Conservation (phyloP, 2,113 vertebrate species). For the Limanda limanda region DNA sequence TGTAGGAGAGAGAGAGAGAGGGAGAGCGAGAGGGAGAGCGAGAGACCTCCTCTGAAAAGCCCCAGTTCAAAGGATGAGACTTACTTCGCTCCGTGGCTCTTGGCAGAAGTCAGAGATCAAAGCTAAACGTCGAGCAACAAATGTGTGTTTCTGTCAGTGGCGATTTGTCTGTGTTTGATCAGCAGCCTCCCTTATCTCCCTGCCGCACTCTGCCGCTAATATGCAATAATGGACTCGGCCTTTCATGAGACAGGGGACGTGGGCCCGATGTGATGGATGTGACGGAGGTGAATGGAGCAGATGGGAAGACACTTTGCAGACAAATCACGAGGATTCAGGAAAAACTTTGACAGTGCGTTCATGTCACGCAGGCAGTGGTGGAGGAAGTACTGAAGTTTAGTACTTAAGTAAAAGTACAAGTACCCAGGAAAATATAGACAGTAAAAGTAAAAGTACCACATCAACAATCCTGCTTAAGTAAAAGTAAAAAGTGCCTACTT, state of each 20-base stretch:
- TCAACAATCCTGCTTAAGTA: too few species aligned
- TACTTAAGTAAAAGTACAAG: too few species aligned
- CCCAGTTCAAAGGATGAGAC: conserved; percentile 77
- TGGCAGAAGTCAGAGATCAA: conserved; percentile 79
- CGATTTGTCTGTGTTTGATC: conserved; percentile 83
- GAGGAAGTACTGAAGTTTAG: too few species aligned
- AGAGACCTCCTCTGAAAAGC: conserved; percentile 64
- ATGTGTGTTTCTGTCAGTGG: conserved; percentile 82
- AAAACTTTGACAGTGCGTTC: conserved; percentile 14
- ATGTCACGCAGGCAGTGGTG: too few species aligned
- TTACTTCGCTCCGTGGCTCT: conserved; percentile 66
- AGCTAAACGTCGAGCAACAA: conserved; percentile 77
- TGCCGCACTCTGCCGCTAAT: conserved; percentile 76
- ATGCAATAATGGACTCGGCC: conserved; percentile 77
- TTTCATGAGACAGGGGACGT: conserved; percentile 72
- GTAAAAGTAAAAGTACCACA: too few species aligned
- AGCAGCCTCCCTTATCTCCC: conserved; percentile 74
- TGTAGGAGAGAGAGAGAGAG: conserved; percentile 24
- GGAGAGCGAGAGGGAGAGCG: conserved; percentile 1
- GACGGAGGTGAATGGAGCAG: conserved; percentile 63
- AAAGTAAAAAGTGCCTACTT: too few species aligned
- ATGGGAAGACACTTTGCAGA: conserved; percentile 57
- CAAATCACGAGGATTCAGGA: conserved; percentile 47
- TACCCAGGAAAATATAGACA: too few species aligned
- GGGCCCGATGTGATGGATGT: conserved; percentile 71